Evolutionary conservation across 2,797 vertebrate genomes (phyloP), one percentile per base, ranked within the genome.

Genomic region (Ctenochaetus hawaiiensis): DNA sequence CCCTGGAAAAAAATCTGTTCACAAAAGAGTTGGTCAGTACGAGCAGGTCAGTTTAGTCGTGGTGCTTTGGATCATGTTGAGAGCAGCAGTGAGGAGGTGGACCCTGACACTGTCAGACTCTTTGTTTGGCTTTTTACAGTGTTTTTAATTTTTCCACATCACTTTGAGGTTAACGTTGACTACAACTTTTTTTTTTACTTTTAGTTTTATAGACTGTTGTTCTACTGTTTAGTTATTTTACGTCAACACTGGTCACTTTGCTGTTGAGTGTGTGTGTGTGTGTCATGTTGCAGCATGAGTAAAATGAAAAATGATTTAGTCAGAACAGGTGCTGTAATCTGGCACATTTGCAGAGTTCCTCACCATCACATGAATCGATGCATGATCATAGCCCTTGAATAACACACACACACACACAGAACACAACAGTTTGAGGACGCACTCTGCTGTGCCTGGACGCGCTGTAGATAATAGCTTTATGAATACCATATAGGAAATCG

Each of bases 401-500:
- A 79, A 76, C 78, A 77, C 5, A 43, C 26, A 30, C 18, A 44
- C 37, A 63, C 23, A 67, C 11, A 54, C 41, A 47, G 30, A 10
- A 48, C 2, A 48, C 18, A 17, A 17, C 4, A 49, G 62, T 54
- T 48, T 49, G 47, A 37, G 64, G 65, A 78, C 13, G 34, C 7
- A 26, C 51, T 53, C 26, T 20, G 39, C 54, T 78, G 65, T 73
- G 71, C 69, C 65, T 88, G 68, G n/a, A 74, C 82, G 72, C 57
- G 51, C 48, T 66, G 59, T n/a, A 52, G 64, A 70, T 85, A 84
- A 87, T 72, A 64, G 69, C 84, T 82, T 75, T 68, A 77, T 81
- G 56, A 81, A 79, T 61, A 79, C 67, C 78, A 83, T 77, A 71
- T 37, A 23, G 54, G n/a, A 23, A 67, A 88, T 93, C 81, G 26